Evolutionary conservation across 2,888 invertebrate genomes (phyloP).

Genomic region (Salpingus planirostris): DNA sequence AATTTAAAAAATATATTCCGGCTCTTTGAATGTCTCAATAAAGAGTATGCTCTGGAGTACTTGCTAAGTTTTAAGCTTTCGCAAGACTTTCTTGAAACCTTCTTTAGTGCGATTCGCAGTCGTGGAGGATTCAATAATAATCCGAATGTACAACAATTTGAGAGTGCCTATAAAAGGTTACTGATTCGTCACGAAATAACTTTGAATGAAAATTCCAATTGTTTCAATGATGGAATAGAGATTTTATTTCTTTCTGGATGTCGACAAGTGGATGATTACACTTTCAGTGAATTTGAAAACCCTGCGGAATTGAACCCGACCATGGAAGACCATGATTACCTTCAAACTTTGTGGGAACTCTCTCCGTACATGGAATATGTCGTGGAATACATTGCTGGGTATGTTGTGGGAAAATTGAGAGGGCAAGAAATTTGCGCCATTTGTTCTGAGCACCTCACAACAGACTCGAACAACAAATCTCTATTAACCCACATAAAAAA

Average conservation of each 20-base stretch:
- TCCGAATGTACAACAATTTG: background rate
- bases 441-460: background rate
- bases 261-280: background rate
- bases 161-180: background rate
- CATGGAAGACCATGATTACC: background rate
- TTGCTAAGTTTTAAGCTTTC: background rate
- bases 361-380: background rate
- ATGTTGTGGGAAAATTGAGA: too few relatives aligned
- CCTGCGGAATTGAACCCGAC: too few relatives aligned
- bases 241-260: background rate
- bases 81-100: background rate
- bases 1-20: background rate
- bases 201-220: background rate
- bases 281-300: conserved; percentile 1
- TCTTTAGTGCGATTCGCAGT: background rate
- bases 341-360: background rate
- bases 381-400: background rate
- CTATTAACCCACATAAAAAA: background rate
- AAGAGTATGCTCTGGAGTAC: background rate
- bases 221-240: background rate
- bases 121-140: background rate
- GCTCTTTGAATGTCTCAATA: background rate
- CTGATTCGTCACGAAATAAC: background rate
- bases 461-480: background rate
- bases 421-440: too few relatives aligned